A percentile compares a stretch with the other conserved stretches of the same genome.
Conservation (phyloP, 1,140 invertebrate species). For the Drosophila lini region DNA sequence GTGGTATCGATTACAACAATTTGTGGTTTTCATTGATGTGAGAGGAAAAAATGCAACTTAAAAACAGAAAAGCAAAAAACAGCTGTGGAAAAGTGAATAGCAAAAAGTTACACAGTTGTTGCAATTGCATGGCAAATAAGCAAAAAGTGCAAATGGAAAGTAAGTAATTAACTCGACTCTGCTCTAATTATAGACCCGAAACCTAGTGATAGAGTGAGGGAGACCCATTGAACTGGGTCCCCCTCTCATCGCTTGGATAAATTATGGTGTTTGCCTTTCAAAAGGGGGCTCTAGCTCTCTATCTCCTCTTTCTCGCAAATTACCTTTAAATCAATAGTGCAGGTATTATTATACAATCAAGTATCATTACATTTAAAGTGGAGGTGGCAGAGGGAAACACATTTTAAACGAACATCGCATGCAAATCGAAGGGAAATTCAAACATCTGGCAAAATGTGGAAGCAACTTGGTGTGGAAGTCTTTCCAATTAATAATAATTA, state of each 20-base stretch:
- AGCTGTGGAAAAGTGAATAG: constrained; percentile 7
- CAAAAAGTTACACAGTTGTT: constrained; percentile 27
- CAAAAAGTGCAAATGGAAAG: constrained; percentile 42
- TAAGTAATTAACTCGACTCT: constrained; percentile 41
- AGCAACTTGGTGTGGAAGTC: neutral
- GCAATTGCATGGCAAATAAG: constrained; percentile 1
- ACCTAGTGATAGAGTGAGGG: neutral
- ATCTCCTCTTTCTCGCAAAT: constrained; percentile 6
- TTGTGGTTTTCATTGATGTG: constrained; percentile 26
- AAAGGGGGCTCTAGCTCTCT: neutral
- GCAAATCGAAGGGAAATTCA: constrained; percentile 12
- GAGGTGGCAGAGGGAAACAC: neutral
- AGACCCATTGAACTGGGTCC: constrained; percentile 2
- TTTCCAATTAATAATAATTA: constrained; percentile 2
- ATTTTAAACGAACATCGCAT: constrained; percentile 15
- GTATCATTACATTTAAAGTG: constrained; percentile 14
- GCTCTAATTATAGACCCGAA: constrained; percentile 40
- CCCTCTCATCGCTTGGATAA: constrained; percentile 22
- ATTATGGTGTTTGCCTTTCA: constrained; percentile 9
- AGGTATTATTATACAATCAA: constrained; percentile 31
- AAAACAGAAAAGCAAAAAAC: constrained; percentile 10
- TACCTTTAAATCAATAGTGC: constrained; percentile 22
- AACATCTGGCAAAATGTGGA: constrained; percentile 6
- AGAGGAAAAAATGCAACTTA: neutral
- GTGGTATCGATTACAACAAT: constrained; percentile 39